A percentile compares a stretch with the other conserved stretches of the same genome.
phyloP scores from a whole-genome alignment of 92 coral and sea anemone species.

The Phenganax subtilis region DNA sequence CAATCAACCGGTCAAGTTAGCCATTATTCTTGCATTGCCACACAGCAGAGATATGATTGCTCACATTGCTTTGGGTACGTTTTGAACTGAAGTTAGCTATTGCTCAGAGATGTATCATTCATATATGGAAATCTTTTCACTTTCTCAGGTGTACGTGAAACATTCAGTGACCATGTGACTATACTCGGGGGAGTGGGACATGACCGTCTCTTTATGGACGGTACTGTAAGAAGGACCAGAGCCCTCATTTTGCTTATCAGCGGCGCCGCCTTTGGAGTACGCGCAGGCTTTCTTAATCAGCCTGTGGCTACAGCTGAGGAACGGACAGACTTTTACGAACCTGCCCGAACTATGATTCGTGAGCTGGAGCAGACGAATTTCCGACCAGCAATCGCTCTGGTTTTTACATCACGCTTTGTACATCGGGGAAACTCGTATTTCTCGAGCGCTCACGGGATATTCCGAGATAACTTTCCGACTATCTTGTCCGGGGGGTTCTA shows the following conservation, averaged over 20 bases:
- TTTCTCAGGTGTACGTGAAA: conserved; percentile 71
- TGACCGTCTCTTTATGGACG: conserved; percentile 91
- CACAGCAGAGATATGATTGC: conserved; percentile 93
- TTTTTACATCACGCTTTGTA: conserved; percentile 85
- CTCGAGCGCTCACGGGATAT: conserved; percentile 79
- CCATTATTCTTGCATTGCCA: conserved; percentile 68
- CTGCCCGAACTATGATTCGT: conserved; percentile 61
- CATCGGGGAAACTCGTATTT: conserved; percentile 92
- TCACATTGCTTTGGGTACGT: conserved; percentile 75
- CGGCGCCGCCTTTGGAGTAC: conserved; percentile 79
- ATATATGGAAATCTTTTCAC: neutral
- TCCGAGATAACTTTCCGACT: conserved; percentile 63
- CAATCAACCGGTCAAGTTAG: conserved; percentile 69
- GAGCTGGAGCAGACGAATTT: conserved; percentile 57
- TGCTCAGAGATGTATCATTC: neutral
- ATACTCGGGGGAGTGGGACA: conserved; percentile 93
- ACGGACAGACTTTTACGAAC: conserved; percentile 64
- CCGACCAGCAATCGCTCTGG: conserved; percentile 61
- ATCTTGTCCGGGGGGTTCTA: conserved; percentile 67
- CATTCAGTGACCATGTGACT: conserved; percentile 77
- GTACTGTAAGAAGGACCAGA: conserved; percentile 77
- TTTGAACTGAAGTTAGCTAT: neutral
- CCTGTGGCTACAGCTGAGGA: conserved; percentile 26
- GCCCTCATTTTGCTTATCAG: conserved; percentile 72
- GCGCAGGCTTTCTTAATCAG: conserved; percentile 77